Conservation (phyloP, 2,888 invertebrate genomes). For the Lasioglossum zephyrum region DNA sequence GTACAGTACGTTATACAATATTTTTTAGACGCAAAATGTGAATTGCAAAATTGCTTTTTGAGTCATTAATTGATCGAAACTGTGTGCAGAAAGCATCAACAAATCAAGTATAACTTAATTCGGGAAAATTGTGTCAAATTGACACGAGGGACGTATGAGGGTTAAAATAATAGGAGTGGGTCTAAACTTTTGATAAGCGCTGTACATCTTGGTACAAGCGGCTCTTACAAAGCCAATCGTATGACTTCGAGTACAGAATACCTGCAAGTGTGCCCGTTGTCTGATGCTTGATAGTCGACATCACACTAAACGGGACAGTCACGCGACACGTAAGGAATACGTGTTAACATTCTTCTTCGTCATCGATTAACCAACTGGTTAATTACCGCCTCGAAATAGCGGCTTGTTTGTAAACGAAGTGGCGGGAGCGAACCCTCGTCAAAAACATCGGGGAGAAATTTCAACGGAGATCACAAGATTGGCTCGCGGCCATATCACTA, state of each 20-base stretch:
- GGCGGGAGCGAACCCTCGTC: conserved; percentile 43
- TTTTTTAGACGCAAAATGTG: no score
- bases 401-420: conserved; percentile 51
- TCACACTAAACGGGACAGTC: not conserved
- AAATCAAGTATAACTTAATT: no score
- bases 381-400: not conserved
- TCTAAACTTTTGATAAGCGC: no score
- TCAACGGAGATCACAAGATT: conserved; percentile 59
- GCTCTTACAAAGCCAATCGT: not conserved
- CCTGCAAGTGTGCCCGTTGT: not conserved
- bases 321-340: not conserved
- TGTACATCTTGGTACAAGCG: not conserved
- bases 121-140: no score
- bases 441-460: conserved; percentile 60
- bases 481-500: conserved; percentile 60
- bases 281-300: not conserved
- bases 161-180: no score
- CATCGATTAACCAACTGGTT: not conserved
- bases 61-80: no score
- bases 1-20: no score
- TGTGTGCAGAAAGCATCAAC: no score
- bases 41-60: no score
- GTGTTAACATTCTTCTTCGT: not conserved
- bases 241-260: not conserved
- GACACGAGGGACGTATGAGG: no score